Percentiles rank a stretch among this genome's conserved stretches.
These are phyloP conservation scores for Laspeyria flexula DNA, from an alignment of 2,888 invertebrate genomes.

Conservation along the genomic window DNA sequence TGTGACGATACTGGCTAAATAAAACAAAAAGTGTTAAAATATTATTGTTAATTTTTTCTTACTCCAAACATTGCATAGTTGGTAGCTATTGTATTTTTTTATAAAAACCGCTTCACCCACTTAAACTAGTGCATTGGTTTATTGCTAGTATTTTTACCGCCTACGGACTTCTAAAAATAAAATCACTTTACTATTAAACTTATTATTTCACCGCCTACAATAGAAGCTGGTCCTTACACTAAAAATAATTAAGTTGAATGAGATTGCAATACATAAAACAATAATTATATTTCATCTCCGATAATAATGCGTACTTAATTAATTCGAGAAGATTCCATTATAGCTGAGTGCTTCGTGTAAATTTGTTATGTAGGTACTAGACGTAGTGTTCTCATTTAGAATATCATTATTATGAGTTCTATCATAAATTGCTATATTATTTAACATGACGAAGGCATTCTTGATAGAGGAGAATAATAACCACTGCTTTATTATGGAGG, in stretches of 20 bases:
- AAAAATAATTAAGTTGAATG: slow-evolving; percentile 56
- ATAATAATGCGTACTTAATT: slow-evolving; percentile 49
- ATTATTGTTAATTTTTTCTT: too few relatives aligned
- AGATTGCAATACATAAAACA: slow-evolving; percentile 58
- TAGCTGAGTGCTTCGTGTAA: slow-evolving; percentile 39
- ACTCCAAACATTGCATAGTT: too few relatives aligned
- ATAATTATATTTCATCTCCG: slow-evolving; percentile 54
- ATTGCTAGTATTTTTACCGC: too few relatives aligned
- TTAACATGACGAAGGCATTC: not conserved
- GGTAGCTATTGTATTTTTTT: too few relatives aligned
- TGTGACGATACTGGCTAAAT: too few relatives aligned
- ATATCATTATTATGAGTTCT: slow-evolving; percentile 2
- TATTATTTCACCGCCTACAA: slow-evolving; percentile 8
- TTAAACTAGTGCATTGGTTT: too few relatives aligned
- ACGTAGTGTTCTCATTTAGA: slow-evolving; percentile 11
- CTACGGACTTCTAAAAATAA: not conserved
- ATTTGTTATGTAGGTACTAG: slow-evolving; percentile 18
- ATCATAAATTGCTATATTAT: slow-evolving; percentile 1
- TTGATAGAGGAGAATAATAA: not conserved
- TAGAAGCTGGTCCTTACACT: slow-evolving; percentile 14
- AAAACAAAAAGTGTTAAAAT: too few relatives aligned
- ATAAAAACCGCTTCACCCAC: too few relatives aligned
- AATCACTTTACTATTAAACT: not conserved
- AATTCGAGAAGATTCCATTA: slow-evolving; percentile 51
- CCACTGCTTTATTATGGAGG: too few relatives aligned